These are phyloP conservation scores for Phallusia fumigata DNA, from an alignment of 23 tunicate genomes.

Conservation along the genomic window DNA sequence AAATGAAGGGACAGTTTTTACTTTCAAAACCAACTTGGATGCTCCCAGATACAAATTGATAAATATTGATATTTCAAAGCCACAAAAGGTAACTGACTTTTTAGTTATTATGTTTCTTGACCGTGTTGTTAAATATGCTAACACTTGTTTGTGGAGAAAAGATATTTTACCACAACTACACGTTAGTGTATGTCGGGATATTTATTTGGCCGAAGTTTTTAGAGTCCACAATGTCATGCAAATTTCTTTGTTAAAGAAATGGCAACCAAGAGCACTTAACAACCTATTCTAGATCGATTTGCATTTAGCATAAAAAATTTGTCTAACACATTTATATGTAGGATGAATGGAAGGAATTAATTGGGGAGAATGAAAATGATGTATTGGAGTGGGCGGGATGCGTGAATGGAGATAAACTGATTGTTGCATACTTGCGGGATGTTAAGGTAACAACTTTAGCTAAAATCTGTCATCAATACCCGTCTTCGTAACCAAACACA, in stretches of 20 bases:
- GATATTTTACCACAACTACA: too few species aligned
- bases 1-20: conserved; percentile 72
- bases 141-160: too few species aligned
- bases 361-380: conserved; percentile 73
- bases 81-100: conserved; percentile 44
- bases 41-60: conserved; percentile 86
- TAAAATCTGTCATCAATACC: not conserved
- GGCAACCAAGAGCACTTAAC: too few species aligned
- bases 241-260: too few species aligned
- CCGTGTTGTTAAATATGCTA: too few species aligned
- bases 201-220: too few species aligned
- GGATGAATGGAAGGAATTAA: conserved; percentile 69
- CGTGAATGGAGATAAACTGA: conserved; percentile 70
- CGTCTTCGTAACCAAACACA: too few species aligned
- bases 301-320: too few species aligned
- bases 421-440: conserved; percentile 76
- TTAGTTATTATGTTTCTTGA: too few species aligned
- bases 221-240: too few species aligned
- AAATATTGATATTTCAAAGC: conserved; percentile 65
- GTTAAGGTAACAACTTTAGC: conserved; percentile 74
- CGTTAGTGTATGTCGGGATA: too few species aligned
- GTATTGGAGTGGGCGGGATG: conserved; percentile 76
- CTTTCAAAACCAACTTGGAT: conserved; percentile 83
- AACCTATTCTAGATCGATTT: too few species aligned
- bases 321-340: not conserved